Evolutionary conservation across 2,113 vertebrate species (phyloP).

Genomic region (Prinia subflava): DNA sequence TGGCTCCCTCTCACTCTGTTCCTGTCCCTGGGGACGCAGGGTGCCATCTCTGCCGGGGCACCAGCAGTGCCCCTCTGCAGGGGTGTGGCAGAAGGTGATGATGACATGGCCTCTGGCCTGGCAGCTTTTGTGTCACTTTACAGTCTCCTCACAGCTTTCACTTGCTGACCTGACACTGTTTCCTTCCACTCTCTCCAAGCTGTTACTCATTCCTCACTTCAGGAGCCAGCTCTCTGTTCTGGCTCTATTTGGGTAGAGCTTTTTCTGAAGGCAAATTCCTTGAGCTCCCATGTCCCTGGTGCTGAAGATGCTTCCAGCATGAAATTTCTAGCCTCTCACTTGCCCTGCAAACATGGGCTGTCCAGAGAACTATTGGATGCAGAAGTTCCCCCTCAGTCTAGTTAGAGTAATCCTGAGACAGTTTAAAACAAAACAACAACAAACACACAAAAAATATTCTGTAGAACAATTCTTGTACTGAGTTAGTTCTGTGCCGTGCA

Average conservation of each 20-base stretch:
- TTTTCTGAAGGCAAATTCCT: not conserved
- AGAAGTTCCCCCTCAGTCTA: not conserved
- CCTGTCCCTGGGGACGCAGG: rapidly evolving
- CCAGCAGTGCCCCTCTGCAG: not conserved
- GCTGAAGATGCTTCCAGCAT: not conserved
- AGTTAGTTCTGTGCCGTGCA: not conserved
- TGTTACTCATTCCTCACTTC: not conserved
- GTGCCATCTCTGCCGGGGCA: rapidly evolving
- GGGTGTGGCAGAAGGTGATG: not conserved
- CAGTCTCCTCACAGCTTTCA: not conserved
- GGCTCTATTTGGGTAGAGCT: not conserved
- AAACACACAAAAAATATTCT: not conserved
- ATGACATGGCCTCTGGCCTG: not conserved
- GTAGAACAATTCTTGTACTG: not conserved
- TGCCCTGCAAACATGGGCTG: not conserved
- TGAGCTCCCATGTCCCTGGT: not conserved
- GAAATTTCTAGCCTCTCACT: not conserved
- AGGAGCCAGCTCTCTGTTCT: not conserved
- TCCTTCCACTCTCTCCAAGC: not conserved
- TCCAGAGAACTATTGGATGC: not conserved
- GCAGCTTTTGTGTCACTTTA: not conserved
- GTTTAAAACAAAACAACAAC: not conserved
- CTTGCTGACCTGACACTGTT: not conserved
- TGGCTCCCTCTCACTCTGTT: not conserved
- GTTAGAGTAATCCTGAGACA: not conserved